Percentiles rank a stretch among this genome's conserved stretches.
Evolutionary conservation across 92 coral and sea anemone species (phyloP).

Genomic region (Ricordea florida): DNA sequence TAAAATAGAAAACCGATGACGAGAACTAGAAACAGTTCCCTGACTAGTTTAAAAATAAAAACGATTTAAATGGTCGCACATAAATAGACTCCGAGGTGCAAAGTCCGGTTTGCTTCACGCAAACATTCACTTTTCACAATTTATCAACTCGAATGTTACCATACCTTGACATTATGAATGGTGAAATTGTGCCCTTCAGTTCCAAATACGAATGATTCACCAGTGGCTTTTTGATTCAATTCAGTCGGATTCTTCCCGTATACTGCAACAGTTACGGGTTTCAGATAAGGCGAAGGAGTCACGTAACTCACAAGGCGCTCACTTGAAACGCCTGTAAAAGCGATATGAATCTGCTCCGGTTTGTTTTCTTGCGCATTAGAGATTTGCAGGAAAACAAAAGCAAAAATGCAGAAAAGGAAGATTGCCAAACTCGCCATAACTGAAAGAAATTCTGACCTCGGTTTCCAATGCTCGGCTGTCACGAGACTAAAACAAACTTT

Average conservation of each 20-base stretch:
- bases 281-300: constrained; percentile 36
- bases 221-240: constrained; percentile 41
- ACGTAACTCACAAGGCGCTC: constrained; percentile 80
- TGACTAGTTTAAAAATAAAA: no score
- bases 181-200: constrained; percentile 29
- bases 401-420: no score
- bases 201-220: constrained; percentile 59
- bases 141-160: neutral
- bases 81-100: no score
- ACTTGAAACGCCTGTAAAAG: constrained; percentile 75
- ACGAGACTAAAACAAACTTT: no score
- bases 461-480: no score
- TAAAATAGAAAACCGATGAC: no score
- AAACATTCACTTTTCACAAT: neutral
- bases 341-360: constrained; percentile 86
- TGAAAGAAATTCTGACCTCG: no score
- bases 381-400: no score
- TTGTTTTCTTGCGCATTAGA: constrained; percentile 13
- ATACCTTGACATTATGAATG: constrained; percentile 74
- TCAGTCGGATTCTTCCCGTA: constrained; percentile 61
- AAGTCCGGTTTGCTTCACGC: neutral
- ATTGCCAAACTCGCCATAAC: no score
- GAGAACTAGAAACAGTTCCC: no score
- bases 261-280: constrained; percentile 24
- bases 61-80: no score